Conservation (phyloP, 1,140 invertebrate genomes). For the Drosophila ambigua region DNA sequence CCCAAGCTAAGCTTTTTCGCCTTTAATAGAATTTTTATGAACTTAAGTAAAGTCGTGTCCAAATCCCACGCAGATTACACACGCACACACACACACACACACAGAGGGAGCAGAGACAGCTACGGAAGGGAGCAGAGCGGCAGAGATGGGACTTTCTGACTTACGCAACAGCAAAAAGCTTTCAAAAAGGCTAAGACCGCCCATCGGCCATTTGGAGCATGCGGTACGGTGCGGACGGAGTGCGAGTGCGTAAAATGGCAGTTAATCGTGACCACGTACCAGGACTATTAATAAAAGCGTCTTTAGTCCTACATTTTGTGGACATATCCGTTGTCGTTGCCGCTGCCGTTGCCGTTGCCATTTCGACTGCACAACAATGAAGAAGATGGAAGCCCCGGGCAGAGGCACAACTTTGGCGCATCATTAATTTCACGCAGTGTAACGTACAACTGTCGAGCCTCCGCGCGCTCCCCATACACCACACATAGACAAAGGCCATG, state of each 20-base stretch:
- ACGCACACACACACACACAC: slow-evolving; percentile 35
- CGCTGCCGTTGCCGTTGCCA: slow-evolving; percentile 6
- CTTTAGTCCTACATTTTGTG: slow-evolving; percentile 79
- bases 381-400: slow-evolving; percentile 23
- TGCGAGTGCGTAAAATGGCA: slow-evolving; percentile 75
- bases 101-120: slow-evolving; percentile 13
- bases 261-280: slow-evolving; percentile 80
- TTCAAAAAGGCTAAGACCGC: slow-evolving; percentile 73
- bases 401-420: slow-evolving; percentile 71
- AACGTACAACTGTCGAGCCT: slow-evolving; percentile 72
- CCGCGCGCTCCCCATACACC: slow-evolving; percentile 12
- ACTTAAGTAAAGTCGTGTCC: slow-evolving; percentile 80
- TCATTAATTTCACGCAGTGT: slow-evolving; percentile 77
- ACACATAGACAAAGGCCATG: slow-evolving; percentile 46
- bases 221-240: slow-evolving; percentile 31
- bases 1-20: slow-evolving; percentile 34
- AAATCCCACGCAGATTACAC: slow-evolving; percentile 74
- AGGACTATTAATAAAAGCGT: slow-evolving; percentile 82
- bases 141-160: slow-evolving; percentile 63
- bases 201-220: slow-evolving; percentile 22
- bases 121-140: neutral
- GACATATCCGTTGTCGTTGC: slow-evolving; percentile 48
- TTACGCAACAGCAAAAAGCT: slow-evolving; percentile 82
- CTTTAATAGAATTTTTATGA: slow-evolving; percentile 82
- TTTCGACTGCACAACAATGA: slow-evolving; percentile 58